phyloP scores from a whole-genome alignment of 1,140 invertebrate species.

The Pseudoatta argentina region DNA sequence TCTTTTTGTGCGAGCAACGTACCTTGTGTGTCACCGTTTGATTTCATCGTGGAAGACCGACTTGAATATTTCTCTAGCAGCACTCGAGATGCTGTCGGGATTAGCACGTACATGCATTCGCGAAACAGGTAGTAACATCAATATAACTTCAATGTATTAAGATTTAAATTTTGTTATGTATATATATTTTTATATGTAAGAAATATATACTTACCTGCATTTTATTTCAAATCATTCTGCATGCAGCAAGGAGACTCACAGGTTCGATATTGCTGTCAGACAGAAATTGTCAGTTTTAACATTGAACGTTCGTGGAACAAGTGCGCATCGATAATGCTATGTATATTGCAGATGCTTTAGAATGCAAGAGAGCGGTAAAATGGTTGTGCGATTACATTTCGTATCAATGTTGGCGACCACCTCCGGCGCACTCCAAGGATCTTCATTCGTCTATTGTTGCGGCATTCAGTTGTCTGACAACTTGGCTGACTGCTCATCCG shows the following conservation, averaged over 20 bases:
- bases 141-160: slow-evolving; percentile 37
- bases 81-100: slow-evolving; percentile 95
- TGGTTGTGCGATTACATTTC: slow-evolving; percentile 99
- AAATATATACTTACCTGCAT: not conserved
- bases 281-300: slow-evolving; percentile 22
- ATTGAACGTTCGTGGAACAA: not conserved
- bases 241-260: slow-evolving; percentile 85
- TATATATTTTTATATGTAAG: slow-evolving; percentile 31
- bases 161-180: slow-evolving; percentile 26
- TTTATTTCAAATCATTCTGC: slow-evolving; percentile 65
- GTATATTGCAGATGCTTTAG: slow-evolving; percentile 90
- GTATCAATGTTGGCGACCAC: slow-evolving; percentile 97
- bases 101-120: slow-evolving; percentile 94
- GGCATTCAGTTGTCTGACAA: slow-evolving; percentile 95
- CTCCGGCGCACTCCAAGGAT: slow-evolving; percentile 98
- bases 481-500: slow-evolving; percentile 96
- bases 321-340: slow-evolving; percentile 18
- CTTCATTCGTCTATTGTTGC: slow-evolving; percentile 99
- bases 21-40: slow-evolving; percentile 96
- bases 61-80: slow-evolving; percentile 97
- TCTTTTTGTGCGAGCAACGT: slow-evolving; percentile 95
- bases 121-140: slow-evolving; percentile 92
- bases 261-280: slow-evolving; percentile 74
- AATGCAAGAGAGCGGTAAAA: slow-evolving; percentile 97
- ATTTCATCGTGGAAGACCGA: slow-evolving; percentile 98